These are phyloP conservation scores for Lytechinus pictus DNA, from an alignment of 35 echinoderm and acorn worm species.

Conservation along the genomic window DNA sequence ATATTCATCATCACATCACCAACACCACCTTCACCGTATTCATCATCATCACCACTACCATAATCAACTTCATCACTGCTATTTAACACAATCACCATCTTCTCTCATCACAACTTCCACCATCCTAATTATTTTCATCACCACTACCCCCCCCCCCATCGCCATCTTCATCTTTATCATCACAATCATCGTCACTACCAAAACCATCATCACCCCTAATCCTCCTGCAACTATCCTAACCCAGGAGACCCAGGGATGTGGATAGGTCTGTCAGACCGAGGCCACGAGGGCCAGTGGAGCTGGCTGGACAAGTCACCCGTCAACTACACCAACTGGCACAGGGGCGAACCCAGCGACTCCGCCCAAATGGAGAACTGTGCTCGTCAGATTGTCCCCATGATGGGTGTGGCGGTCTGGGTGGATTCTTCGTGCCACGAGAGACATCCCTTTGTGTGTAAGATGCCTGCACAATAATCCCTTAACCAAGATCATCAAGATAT, in stretches of 20 bases:
- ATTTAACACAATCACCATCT: not conserved
- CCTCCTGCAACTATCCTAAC: not conserved
- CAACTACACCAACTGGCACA: constrained; percentile 61
- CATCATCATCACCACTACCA: not conserved
- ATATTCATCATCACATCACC: not conserved
- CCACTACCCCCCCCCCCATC: not conserved
- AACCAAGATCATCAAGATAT: not conserved
- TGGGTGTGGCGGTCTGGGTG: constrained; percentile 63
- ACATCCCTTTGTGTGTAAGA: constrained; percentile 88
- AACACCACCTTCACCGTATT: not conserved
- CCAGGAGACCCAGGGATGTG: constrained; percentile 85
- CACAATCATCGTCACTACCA: not conserved
- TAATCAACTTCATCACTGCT: not conserved
- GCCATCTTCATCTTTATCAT: not conserved
- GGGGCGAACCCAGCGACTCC: constrained; percentile 24
- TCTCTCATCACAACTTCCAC: not conserved
- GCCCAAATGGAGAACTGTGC: constrained; percentile 59
- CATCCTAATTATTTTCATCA: not conserved
- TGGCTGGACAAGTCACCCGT: constrained; percentile 72
- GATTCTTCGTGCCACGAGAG: constrained; percentile 52
- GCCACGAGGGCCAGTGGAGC: constrained; percentile 60
- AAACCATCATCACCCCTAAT: not conserved
- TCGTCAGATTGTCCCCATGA: constrained; percentile 62
- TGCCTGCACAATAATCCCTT: constrained; percentile 66
- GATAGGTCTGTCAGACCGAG: constrained; percentile 70